These are phyloP conservation scores for Dallia pectoralis DNA, from an alignment of 2,797 vertebrate genomes.

Conservation along the genomic window DNA sequence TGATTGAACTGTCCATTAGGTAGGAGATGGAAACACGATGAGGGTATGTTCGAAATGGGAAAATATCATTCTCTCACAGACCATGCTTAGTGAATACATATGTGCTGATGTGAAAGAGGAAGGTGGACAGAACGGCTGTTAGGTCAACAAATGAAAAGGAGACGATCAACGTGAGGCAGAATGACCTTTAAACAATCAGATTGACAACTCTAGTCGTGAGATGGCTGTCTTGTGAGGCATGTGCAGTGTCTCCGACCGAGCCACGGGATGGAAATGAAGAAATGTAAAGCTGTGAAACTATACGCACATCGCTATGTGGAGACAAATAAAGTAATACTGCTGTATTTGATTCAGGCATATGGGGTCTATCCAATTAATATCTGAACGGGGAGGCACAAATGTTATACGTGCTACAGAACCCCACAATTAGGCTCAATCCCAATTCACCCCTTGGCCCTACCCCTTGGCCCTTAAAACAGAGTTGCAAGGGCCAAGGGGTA, in stretches of 20 bases:
- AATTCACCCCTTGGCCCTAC: no score
- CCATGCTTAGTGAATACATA: conserved; percentile 71
- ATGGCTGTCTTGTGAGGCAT: conserved; percentile 70
- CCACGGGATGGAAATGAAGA: conserved; percentile 64
- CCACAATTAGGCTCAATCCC: no score
- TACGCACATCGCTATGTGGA: conserved; percentile 67
- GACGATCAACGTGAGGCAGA: conserved; percentile 76
- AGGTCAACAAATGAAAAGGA: conserved; percentile 81
- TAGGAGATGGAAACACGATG: conserved; percentile 55
- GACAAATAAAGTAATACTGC: no score
- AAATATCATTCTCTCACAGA: conserved; percentile 44
- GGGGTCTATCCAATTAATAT: no score
- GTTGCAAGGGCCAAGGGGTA: no score
- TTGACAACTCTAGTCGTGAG: conserved; percentile 73
- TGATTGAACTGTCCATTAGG: conserved; percentile 67
- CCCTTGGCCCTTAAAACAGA: no score
- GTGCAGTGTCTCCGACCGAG: conserved; percentile 60
- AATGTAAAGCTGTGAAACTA: conserved; percentile 42
- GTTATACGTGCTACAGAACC: no score
- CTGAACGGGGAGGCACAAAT: no score
- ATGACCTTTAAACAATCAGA: conserved; percentile 85
- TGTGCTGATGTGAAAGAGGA: conserved; percentile 44
- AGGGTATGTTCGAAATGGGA: conserved; percentile 59
- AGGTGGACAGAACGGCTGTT: conserved; percentile 71
- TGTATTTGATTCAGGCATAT: no score